These are phyloP conservation scores for Halcyon smyrnensis DNA, from an alignment of 2,797 vertebrate genomes.

Conservation along the genomic window DNA sequence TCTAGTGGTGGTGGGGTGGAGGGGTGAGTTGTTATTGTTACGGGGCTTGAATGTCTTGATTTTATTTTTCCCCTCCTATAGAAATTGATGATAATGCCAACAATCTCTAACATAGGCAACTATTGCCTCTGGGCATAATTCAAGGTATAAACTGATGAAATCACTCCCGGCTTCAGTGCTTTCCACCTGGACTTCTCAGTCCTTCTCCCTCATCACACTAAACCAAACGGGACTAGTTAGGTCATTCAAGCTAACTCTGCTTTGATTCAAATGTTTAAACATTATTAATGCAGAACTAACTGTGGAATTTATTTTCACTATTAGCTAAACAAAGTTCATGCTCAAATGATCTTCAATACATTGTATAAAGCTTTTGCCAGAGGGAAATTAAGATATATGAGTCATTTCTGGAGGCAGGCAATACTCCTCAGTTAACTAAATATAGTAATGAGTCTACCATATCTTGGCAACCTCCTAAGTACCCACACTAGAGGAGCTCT, in stretches of 20 bases:
- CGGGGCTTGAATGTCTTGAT: neutral
- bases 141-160: neutral
- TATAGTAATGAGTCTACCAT: neutral
- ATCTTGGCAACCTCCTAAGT: neutral
- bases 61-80: neutral
- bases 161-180: neutral
- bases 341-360: neutral
- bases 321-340: neutral
- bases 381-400: neutral
- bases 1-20: neutral
- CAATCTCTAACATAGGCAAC: neutral
- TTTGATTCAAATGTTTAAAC: conserved; percentile 1
- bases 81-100: neutral
- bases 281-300: conserved; percentile 14
- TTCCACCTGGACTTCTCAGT: neutral
- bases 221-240: neutral
- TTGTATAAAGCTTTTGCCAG: neutral
- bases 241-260: neutral
- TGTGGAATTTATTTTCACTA: conserved; percentile 13
- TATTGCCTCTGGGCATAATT: neutral
- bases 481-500: neutral
- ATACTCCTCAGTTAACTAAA: neutral
- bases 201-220: neutral
- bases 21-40: neutral
- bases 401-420: neutral